Evolutionary conservation across 2,888 invertebrate genomes (phyloP).

Genomic region (Melolontha melolontha): DNA sequence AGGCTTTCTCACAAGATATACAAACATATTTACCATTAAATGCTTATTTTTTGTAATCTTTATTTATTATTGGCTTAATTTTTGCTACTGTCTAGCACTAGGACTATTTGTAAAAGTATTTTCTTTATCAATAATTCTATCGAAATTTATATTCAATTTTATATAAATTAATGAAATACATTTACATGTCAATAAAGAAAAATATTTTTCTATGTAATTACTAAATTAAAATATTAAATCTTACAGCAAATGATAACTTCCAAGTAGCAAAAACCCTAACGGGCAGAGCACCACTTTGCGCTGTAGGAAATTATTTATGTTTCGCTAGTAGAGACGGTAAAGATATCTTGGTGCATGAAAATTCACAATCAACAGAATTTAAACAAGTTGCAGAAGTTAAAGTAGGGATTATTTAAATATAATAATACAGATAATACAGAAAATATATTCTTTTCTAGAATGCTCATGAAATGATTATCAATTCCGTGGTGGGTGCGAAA

Average conservation of each 20-base stretch:
- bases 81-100: no score
- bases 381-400: slow-evolving; percentile 69
- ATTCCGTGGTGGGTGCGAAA: slow-evolving; percentile 59
- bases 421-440: no score
- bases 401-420: slow-evolving; percentile 65
- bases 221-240: slow-evolving; percentile 55
- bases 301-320: slow-evolving; percentile 65
- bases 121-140: no score
- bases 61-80: no score
- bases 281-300: slow-evolving; percentile 70
- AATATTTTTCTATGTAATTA: no score
- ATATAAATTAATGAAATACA: no score
- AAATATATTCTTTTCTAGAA: slow-evolving; percentile 51
- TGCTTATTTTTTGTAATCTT: no score
- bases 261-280: slow-evolving; percentile 68
- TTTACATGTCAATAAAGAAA: no score
- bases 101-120: no score
- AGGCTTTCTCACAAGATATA: no score
- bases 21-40: no score
- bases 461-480: slow-evolving; percentile 67
- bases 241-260: slow-evolving; percentile 56
- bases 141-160: no score
- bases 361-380: slow-evolving; percentile 65
- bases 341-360: slow-evolving; percentile 69
- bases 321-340: slow-evolving; percentile 70